Evolutionary conservation across 1,140 invertebrate genomes (phyloP).

Genomic region (Heliothis virescens): DNA sequence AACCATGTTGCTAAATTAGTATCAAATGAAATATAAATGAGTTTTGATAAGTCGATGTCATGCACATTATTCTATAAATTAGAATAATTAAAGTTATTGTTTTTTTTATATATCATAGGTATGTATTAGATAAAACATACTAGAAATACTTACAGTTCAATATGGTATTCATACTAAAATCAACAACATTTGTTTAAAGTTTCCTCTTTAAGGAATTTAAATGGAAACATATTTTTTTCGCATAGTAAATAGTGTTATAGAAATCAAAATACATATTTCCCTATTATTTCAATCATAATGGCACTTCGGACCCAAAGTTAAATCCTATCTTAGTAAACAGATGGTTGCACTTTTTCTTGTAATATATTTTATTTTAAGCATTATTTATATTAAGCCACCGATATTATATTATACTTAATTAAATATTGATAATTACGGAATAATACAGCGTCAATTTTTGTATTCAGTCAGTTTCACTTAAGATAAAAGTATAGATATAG

Average conservation of each 20-base stretch:
- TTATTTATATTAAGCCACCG: background rate
- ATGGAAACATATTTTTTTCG: background rate
- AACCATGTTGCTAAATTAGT: background rate
- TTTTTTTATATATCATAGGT: no score
- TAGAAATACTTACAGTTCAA: no score
- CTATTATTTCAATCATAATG: conserved; percentile 11
- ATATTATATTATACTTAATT: background rate
- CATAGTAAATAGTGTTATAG: conserved; percentile 20
- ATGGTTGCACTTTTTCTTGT: conserved; percentile 4
- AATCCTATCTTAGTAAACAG: conserved; percentile 8
- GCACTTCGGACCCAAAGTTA: conserved; percentile 17
- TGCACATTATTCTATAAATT: no score
- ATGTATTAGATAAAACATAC: no score
- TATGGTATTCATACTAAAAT: background rate
- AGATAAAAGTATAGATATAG: background rate
- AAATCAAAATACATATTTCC: background rate
- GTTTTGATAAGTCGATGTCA: background rate
- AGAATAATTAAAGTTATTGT: no score
- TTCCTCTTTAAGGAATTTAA: no score
- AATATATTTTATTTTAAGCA: background rate
- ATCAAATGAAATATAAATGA: background rate
- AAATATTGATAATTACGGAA: background rate
- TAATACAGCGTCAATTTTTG: background rate
- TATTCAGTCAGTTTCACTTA: conserved; percentile 26
- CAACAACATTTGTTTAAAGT: background rate